Conservation (phyloP, 2,888 invertebrate species). For the Metacarcinus magister region DNA sequence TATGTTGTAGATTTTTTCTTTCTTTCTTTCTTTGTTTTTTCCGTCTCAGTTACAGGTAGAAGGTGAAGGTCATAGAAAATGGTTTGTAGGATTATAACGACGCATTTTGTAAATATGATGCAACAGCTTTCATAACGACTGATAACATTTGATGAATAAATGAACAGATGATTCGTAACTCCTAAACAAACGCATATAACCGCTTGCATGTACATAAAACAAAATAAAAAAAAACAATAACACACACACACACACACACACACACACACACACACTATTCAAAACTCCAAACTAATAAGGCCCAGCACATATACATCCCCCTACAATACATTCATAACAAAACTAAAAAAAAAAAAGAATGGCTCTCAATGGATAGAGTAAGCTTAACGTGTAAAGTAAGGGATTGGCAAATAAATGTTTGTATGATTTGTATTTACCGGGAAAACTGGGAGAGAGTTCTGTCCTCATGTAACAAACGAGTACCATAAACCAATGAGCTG, state of each 20-base stretch:
- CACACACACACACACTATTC: background rate
- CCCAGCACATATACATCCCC: background rate
- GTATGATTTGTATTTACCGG: background rate
- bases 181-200: too few species aligned
- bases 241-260: background rate
- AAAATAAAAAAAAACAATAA: background rate
- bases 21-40: too few species aligned
- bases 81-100: too few species aligned
- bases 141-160: too few species aligned
- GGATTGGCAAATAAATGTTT: background rate
- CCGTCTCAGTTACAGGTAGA: too few species aligned
- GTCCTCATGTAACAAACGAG: background rate
- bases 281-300: background rate
- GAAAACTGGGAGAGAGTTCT: background rate
- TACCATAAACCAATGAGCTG: background rate
- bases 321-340: too few species aligned
- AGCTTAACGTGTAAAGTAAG: background rate
- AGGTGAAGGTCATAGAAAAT: too few species aligned
- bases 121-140: too few species aligned
- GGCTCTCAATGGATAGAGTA: background rate
- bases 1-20: too few species aligned
- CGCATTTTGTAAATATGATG: too few species aligned
- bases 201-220: too few species aligned
- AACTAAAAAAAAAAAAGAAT: background rate
- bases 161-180: too few species aligned